These are phyloP conservation scores for Enteromius trimaculatus DNA, from an alignment of 2,797 vertebrate genomes.

Conservation along the genomic window DNA sequence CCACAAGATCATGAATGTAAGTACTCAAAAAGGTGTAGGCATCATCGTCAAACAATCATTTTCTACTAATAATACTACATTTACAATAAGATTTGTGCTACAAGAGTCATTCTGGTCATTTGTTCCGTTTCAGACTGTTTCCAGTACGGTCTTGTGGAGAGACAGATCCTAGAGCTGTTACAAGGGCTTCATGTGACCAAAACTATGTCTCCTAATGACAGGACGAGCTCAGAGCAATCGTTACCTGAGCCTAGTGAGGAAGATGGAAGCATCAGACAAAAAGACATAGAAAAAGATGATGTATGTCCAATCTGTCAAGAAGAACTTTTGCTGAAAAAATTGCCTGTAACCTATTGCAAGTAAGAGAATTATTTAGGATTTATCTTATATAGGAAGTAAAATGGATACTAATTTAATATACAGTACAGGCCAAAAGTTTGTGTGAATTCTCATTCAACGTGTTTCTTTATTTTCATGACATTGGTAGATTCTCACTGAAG, in stretches of 20 bases:
- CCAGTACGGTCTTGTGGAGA: conserved; percentile 75
- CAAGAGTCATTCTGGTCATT: not conserved
- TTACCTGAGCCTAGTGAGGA: conserved; percentile 40
- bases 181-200: conserved; percentile 60
- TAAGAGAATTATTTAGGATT: conserved; percentile 40
- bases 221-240: not conserved
- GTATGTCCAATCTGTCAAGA: conserved; percentile 81
- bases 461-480: no score
- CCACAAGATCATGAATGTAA: conserved; percentile 83
- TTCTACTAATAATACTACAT: not conserved
- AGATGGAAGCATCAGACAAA: conserved; percentile 65
- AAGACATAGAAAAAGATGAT: conserved; percentile 69
- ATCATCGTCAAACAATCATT: not conserved
- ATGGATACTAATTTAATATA: not conserved
- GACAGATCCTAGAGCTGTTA: conserved; percentile 77
- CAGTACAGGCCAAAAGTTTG: no score
- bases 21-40: conserved; percentile 49
- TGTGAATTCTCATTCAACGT: no score
- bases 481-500: no score
- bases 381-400: not conserved
- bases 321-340: conserved; percentile 73
- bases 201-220: conserved; percentile 37
- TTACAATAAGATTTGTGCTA: not conserved
- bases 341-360: conserved; percentile 79
- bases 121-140: conserved; percentile 68